Percentiles rank a stretch among this genome's conserved stretches.
phyloP scores from a whole-genome alignment of 1,140 invertebrate species.

The Tetramorium alpestre region DNA sequence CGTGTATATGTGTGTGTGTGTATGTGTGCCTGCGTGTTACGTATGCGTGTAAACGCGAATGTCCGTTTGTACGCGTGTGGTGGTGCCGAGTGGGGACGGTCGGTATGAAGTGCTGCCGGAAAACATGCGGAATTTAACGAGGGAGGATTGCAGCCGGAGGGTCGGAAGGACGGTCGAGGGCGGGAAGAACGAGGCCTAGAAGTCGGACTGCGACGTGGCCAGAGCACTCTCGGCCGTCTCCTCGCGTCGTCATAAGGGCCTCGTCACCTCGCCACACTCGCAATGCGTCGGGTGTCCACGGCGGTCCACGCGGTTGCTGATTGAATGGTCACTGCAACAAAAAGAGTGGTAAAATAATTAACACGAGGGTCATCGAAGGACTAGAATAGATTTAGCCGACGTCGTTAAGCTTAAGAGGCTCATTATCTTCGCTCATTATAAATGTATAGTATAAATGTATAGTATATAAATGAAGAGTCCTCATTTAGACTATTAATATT shows the following conservation, averaged over 20 bases:
- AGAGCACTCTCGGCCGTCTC: slow-evolving; percentile 88
- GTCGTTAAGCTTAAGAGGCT: neutral
- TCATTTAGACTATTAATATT: neutral
- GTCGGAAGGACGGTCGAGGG: slow-evolving; percentile 60
- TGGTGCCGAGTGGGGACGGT: slow-evolving; percentile 5
- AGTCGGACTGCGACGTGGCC: slow-evolving; percentile 85
- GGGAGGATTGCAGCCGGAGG: neutral
- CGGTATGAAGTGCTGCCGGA: slow-evolving; percentile 20
- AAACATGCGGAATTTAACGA: slow-evolving; percentile 44
- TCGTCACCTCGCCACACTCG: slow-evolving; percentile 87
- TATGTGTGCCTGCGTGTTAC: neutral
- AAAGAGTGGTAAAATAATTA: slow-evolving; percentile 58
- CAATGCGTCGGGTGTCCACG: slow-evolving; percentile 85
- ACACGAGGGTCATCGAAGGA: neutral
- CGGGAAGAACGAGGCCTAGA: slow-evolving; percentile 72
- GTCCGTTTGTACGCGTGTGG: slow-evolving; percentile 29
- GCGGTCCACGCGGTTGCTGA: slow-evolving; percentile 88
- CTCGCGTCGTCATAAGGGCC: slow-evolving; percentile 89
- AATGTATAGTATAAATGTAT: too few species aligned
- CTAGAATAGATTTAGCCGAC: neutral
- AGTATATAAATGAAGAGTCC: neutral
- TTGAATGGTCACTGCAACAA: slow-evolving; percentile 88
- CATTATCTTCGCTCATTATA: neutral
- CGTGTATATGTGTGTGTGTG: neutral
- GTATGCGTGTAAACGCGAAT: slow-evolving; percentile 29